Evolutionary conservation across 1,140 invertebrate species (phyloP), one percentile per base, ranked within the genome.

Genomic region (Lutraria rhynchaena): DNA sequence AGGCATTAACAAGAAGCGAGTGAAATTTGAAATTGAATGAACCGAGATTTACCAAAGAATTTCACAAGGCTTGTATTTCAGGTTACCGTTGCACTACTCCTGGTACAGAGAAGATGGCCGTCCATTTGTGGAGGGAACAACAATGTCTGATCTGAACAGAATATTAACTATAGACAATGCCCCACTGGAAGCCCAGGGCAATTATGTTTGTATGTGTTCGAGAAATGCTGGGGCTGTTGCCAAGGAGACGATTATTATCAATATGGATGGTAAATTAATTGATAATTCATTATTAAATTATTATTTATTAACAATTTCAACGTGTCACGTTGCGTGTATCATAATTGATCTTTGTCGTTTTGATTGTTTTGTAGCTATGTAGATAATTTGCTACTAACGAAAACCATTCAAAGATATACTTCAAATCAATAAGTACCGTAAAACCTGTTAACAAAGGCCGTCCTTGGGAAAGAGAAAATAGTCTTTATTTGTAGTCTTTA

Each of bases 91-190:
- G n/a, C 1, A n/a, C 19, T 67, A 78, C 49, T 5, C 19, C 1
- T 78, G 75, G 75, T 33, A 57, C n/a, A 37, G 75, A 17, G 61
- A 55, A 35, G 75, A 78, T 27, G 75, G 75, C 13, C 24, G 61
- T n/a, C 46, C 60, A 9, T 57, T 67, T 67, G 49, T 57, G 11
- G n/a, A 27, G 24, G 75, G 60, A 24, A 69, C 75, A 4, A 29
- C 2, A 24, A 15, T 55, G 22, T 33, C 27, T 29, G 75, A 41
- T 35, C 15, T 37, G 19, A 67, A 49, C 22, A n/a, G 75, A 19
- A 60, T 78, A 5, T 60, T 78, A 9, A 67, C 33, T 4, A 78
- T 78, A n/a, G 19, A 29, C 0, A 78, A 78, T 22, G 75, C 61
- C 3, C 31, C 61, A 13, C 49, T 78, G 3, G 61, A 55, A 24